phyloP scores from a whole-genome alignment of 1,140 invertebrate species.

The Notospermus geniculatus region DNA sequence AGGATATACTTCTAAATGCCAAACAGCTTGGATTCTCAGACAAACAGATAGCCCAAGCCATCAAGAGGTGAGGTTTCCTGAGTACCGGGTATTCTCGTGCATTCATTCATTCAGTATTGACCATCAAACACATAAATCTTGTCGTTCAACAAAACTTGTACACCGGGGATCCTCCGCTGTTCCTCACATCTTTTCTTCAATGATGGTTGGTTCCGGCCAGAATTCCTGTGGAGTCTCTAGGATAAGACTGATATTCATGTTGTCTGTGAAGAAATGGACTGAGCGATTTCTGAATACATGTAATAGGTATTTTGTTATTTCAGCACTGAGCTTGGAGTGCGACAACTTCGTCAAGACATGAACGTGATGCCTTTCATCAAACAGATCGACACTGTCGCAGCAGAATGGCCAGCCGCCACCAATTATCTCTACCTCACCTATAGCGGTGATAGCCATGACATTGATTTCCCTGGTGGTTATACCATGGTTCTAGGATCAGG shows the following conservation, averaged over 20 bases:
- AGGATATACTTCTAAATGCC: constrained; percentile 69
- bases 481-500: constrained; percentile 80
- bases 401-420: constrained; percentile 97
- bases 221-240: no score
- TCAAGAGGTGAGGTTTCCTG: constrained; percentile 72
- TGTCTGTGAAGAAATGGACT: no score
- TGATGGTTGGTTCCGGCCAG: no score
- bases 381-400: constrained; percentile 98
- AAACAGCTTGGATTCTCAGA: constrained; percentile 97
- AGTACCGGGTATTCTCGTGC: no score
- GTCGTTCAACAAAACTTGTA: no score
- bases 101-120: constrained; percentile 40
- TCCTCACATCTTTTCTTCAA: no score
- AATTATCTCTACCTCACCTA: constrained; percentile 99
- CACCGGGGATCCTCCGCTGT: no score
- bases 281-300: no score
- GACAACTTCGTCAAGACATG: constrained; percentile 49
- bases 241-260: no score
- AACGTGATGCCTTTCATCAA: constrained; percentile 84
- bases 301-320: constrained; percentile 25
- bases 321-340: constrained; percentile 58
- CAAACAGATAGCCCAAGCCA: constrained; percentile 86
- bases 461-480: constrained; percentile 76
- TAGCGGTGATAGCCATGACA: constrained; percentile 83
- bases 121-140: no score